Percentiles rank a stretch among this genome's conserved stretches.
Evolutionary conservation across 2,797 vertebrate genomes (phyloP).

Genomic region (Microctenopoma stevenorrisi): DNA sequence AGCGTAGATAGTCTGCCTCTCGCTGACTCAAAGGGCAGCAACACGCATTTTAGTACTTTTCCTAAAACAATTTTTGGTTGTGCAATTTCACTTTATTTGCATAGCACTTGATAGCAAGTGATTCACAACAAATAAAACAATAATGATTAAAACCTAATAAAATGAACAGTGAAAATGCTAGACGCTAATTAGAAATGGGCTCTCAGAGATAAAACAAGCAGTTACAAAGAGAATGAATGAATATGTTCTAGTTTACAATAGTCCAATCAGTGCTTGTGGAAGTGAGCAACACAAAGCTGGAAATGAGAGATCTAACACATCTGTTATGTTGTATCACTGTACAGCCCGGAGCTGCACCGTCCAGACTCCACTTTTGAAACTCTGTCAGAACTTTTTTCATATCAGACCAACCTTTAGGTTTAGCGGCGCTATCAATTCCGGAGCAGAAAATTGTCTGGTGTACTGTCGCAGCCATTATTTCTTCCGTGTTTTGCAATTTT

Average conservation of each 20-base stretch:
- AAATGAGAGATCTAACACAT: conserved; percentile 62
- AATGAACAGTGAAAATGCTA: conserved; percentile 55
- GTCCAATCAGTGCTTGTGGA: conserved; percentile 55
- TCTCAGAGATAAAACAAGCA: conserved; percentile 41
- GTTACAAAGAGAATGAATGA: conserved; percentile 53
- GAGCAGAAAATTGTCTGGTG: conserved; percentile 44
- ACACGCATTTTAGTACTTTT: conserved; percentile 40
- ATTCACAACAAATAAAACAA: conserved; percentile 41
- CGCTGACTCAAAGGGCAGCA: conserved; percentile 14
- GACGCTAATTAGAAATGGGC: conserved; percentile 58
- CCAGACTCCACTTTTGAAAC: conserved; percentile 60
- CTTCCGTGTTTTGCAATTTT: conserved; percentile 53
- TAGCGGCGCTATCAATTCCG: conserved; percentile 64
- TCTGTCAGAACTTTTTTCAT: conserved; percentile 66
- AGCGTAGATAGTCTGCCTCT: conserved; percentile 30
- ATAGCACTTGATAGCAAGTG: conserved; percentile 30
- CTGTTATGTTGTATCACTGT: conserved; percentile 65
- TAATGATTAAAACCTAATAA: conserved; percentile 66
- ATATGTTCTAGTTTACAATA: conserved; percentile 43
- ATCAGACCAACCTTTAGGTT: conserved; percentile 64
- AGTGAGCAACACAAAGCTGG: conserved; percentile 56
- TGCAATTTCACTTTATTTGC: conserved; percentile 42
- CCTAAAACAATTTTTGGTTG: conserved; percentile 21
- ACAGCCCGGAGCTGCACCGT: conserved; percentile 54
- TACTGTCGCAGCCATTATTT: conserved; percentile 52